Evolutionary conservation across 2,888 invertebrate genomes (phyloP), one percentile per base, ranked within the genome.

Genomic region (Cataglyphis livida): DNA sequence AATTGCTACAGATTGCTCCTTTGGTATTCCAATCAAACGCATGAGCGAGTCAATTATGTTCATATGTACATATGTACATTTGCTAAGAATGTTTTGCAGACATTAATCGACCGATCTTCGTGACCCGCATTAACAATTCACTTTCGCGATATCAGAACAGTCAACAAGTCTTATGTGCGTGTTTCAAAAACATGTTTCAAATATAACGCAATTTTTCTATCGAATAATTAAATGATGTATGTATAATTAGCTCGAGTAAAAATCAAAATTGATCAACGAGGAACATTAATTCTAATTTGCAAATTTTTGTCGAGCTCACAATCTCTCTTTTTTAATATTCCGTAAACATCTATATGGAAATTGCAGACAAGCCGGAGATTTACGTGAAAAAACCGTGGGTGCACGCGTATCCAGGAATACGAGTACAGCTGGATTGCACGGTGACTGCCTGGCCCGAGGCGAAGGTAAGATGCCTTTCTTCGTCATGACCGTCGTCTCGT

Each of bases 301-400:
- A 15, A 41, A 12, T 12, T 44, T 51, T 18, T 10, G 41, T 41
- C 18, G 48, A 44, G 32, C 48, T 57, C 3, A 7, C 3, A 25
- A 54, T 35, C 15, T 32, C 32, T 35, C 32, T 6, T 6, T 35
- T 6, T 35, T 0, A 54, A 54, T 35, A 35, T 25, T 35, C 0
- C 21, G 32, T 7, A 9, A 76, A 7, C 25, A 51, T 35, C 3
- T 28, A 48, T 10, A 9, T 21, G 48, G 3, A 76, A 66, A n/a
- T 70, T 12, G 6, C 93, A 98, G 98, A 97, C 94, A 96, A 97
- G 0, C 98, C 98, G 0, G 97, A 97, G 91, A 96, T 98, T 28
- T 95, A 95, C 51, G 96, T 96, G 1, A 95, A 95, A 0, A 96
- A 96, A 12, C 95, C 96, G 1, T 97, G 97, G 96, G 96, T 98